A percentile compares a stretch with the other conserved stretches of the same genome.
Conservation (phyloP, 2,113 vertebrate species). For the Oryzias curvinotus region DNA sequence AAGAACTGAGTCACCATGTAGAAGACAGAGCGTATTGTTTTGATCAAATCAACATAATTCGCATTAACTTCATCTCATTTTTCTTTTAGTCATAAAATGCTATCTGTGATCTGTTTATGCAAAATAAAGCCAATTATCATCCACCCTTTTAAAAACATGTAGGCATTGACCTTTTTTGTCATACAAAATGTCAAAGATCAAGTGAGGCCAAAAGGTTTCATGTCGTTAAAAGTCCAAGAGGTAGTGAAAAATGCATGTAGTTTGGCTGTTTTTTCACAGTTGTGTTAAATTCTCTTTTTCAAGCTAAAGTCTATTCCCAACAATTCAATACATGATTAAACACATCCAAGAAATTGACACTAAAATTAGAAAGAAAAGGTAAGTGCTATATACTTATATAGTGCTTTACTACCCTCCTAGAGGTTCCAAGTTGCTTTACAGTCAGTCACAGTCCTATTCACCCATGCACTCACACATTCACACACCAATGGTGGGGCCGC, state of each 20-base stretch:
- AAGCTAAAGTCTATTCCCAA: no score
- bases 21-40: conserved; percentile 38
- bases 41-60: conserved; percentile 50
- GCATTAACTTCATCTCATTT: conserved; percentile 21
- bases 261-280: conserved; percentile 1
- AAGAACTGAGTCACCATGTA: conserved; percentile 48
- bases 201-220: conserved; percentile 1
- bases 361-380: no score
- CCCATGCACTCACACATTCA: no score
- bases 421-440: no score
- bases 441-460: no score
- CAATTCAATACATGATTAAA: no score
- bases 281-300: no score
- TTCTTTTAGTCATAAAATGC: conserved; percentile 10
- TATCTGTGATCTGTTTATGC: conserved; percentile 5
- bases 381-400: no score
- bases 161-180: not conserved
- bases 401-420: no score
- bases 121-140: conserved; percentile 1
- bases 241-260: not conserved
- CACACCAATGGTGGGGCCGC: no score
- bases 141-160: conserved; percentile 6
- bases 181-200: not conserved
- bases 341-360: no score
- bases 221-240: no score